Evolutionary conservation across 2,113 vertebrate species (phyloP), one percentile per base, ranked within the genome.

Genomic region (Furnarius figulus): DNA sequence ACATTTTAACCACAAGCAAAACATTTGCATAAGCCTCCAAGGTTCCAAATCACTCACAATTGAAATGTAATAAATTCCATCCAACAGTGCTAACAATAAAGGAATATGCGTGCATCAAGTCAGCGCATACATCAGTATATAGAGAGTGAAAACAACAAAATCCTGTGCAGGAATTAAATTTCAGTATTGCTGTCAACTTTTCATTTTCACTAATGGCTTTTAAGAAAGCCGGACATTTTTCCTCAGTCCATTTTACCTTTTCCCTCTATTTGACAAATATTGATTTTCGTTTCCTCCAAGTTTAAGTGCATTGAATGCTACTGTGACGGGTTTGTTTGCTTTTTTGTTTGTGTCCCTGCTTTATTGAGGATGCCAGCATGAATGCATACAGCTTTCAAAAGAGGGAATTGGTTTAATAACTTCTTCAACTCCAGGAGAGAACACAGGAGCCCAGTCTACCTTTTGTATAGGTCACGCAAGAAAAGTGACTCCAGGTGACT

Each of bases 201-300:
- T 85, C 80, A 63, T 95, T 86, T 92, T 61, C 94, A 73, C 89
- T 97, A 97, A 95, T 91, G 94, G 95, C 90, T 91, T 95, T 95
- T 93, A 96, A 91, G 87, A 92, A 96, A 95, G 35, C 21, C 0
- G 7, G 66, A 78, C 10, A 53, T 77, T 92, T 91, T 92, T 75
- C 25, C 87, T 93, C 58, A 65, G 62, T 67, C 90, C 93, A 87
- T 93, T 97, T 90, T 96, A 97, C 85, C 92, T 97, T 94, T 95
- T 96, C 79, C 65, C 85, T 95, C 96, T 76, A 83, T 96, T 93
- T 94, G 95, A 96, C 92, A 96, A 96, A 95, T 92, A 94, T 95
- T 94, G 95, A 97, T 97, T 97, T 96, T 95, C 56, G 97, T 94
- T 96, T 95, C 79, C 84, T 95, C 89, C 75, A 90, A 94, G 89